Evolutionary conservation across 2,113 vertebrate species (phyloP).

Genomic region (Sakesphorus luctuosus): DNA sequence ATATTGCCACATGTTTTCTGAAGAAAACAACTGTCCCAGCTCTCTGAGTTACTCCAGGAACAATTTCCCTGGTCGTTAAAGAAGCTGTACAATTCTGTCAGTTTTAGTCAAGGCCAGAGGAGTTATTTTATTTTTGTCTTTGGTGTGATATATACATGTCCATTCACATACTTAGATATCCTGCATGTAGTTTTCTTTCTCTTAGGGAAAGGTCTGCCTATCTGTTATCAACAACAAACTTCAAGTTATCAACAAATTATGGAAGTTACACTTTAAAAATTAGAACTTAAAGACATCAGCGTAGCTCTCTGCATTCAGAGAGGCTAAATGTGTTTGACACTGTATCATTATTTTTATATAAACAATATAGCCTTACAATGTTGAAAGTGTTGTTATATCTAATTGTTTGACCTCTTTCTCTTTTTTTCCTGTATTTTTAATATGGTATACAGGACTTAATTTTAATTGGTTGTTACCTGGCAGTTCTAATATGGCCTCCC

Average conservation of each 20-base stretch:
- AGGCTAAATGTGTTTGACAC: not conserved
- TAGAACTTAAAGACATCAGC: not conserved
- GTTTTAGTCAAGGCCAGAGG: not conserved
- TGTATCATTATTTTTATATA: conserved; percentile 10
- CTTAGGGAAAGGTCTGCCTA: not conserved
- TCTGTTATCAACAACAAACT: not conserved
- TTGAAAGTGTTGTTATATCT: not conserved
- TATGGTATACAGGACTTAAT: not conserved
- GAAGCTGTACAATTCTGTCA: not conserved
- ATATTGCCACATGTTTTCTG: not conserved
- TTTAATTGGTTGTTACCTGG: conserved; percentile 45
- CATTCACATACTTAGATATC: not conserved
- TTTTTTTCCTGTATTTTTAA: not conserved
- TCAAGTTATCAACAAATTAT: not conserved
- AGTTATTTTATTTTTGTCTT: not conserved
- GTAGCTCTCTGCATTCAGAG: not conserved
- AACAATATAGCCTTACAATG: not conserved
- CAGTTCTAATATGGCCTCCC: not conserved
- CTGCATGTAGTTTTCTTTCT: not conserved
- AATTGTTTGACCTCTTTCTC: not conserved
- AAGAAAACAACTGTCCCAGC: not conserved
- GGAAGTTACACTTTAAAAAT: not conserved
- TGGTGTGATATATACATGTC: not conserved
- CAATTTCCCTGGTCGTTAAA: not conserved
- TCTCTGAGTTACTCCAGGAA: not conserved